Conservation (phyloP, 1,140 invertebrate species). For the Trypoxylus dichotomus region DNA sequence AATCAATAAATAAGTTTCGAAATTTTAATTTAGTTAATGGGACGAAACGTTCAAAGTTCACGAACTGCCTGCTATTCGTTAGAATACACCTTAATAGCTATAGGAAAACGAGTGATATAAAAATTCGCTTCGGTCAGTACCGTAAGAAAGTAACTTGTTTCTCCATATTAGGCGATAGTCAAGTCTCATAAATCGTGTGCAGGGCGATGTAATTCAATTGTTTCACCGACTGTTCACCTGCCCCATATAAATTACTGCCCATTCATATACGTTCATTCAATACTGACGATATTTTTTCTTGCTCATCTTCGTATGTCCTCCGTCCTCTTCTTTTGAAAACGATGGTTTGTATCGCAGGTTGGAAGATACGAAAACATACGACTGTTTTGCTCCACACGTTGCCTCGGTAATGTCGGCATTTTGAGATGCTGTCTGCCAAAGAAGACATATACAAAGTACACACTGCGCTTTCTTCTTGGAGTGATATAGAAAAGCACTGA, state of each 20-base stretch:
- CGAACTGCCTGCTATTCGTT: neutral
- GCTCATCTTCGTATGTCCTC: neutral
- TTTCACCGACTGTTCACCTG: conserved; percentile 30
- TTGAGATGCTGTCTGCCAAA: too few species aligned
- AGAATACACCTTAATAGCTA: neutral
- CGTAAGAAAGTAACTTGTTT: conserved; percentile 27
- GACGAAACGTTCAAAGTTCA: too few species aligned
- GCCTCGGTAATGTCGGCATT: too few species aligned
- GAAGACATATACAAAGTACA: too few species aligned
- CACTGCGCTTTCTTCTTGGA: too few species aligned
- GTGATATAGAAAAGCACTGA: too few species aligned
- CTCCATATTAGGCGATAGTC: conserved; percentile 12
- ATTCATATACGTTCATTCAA: conserved; percentile 34
- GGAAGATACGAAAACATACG: neutral
- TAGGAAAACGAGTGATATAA: conserved; percentile 6
- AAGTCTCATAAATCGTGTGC: conserved; percentile 14
- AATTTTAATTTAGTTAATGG: too few species aligned
- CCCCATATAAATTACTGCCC: conserved; percentile 31
- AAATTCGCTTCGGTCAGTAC: conserved; percentile 23
- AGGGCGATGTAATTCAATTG: conserved; percentile 35
- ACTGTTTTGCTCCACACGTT: neutral
- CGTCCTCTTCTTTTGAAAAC: neutral
- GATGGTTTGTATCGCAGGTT: neutral
- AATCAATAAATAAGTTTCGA: too few species aligned
- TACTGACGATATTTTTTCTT: conserved; percentile 19